Percentiles rank a stretch among this genome's conserved stretches.
Evolutionary conservation across 2,888 invertebrate genomes (phyloP).

Genomic region (Oxyteleia sp.): DNA sequence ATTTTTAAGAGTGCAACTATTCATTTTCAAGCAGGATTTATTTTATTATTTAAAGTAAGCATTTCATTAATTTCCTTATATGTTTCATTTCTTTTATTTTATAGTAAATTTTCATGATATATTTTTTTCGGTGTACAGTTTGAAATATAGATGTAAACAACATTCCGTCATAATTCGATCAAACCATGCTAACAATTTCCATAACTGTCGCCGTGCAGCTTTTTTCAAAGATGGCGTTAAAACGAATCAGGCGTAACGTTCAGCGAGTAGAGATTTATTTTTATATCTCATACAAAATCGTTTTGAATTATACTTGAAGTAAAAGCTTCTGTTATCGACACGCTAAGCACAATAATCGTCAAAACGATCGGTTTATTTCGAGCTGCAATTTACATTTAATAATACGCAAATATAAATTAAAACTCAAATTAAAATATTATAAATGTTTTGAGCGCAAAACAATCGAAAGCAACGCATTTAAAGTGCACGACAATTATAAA

Average conservation of each 20-base stretch:
- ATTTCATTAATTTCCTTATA: no score
- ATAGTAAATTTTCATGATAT: no score
- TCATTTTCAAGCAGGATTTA: no score
- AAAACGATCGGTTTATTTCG: conserved; percentile 30
- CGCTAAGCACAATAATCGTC: conserved; percentile 49
- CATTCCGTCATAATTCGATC: conserved; percentile 32
- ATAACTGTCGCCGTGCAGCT: conserved; percentile 45
- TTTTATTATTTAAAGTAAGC: no score
- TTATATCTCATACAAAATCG: conserved; percentile 54
- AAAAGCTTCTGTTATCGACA: conserved; percentile 63
- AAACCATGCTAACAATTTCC: conserved; percentile 45
- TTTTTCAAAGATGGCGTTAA: conserved; percentile 57
- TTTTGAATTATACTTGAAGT: conserved; percentile 62
- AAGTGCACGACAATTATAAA: not conserved
- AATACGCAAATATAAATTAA: conserved; percentile 10
- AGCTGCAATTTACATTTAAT: conserved; percentile 27
- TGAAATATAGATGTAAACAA: conserved; percentile 13
- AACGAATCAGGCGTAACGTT: conserved; percentile 49
- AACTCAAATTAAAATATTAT: conserved; percentile 3
- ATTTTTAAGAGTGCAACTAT: no score
- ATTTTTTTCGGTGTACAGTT: no score
- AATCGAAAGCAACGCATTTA: not conserved
- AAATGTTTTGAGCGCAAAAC: not conserved
- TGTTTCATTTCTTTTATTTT: no score
- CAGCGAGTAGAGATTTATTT: conserved; percentile 51